Percentiles rank a stretch among this genome's conserved stretches.
Conservation (phyloP, 2,113 vertebrate species). For the Hirundichthys speculiger region DNA sequence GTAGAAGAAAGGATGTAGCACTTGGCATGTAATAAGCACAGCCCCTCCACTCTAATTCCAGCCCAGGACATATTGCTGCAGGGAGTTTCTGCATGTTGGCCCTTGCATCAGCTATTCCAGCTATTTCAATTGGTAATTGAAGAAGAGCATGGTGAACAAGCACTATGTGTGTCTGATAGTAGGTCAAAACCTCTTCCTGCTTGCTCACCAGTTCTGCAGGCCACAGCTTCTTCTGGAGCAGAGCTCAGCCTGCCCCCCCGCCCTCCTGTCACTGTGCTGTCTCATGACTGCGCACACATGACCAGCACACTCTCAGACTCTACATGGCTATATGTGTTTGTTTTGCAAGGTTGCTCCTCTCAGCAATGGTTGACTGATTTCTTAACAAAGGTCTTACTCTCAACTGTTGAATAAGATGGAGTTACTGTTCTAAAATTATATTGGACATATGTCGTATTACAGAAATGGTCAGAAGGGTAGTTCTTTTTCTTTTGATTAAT, state of each 20-base stretch:
- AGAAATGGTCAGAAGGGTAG: too few relatives aligned
- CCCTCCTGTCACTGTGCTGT: conserved; percentile 62
- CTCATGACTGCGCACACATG: conserved; percentile 83
- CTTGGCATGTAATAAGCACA: background rate
- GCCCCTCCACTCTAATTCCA: background rate
- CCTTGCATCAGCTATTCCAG: conserved; percentile 45
- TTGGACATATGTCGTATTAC: too few relatives aligned
- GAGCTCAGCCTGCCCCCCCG: background rate
- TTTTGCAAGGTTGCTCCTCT: conserved; percentile 24
- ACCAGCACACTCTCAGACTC: conserved; percentile 60
- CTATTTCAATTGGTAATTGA: conserved; percentile 44
- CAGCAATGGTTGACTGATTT: conserved; percentile 25
- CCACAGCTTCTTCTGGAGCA: conserved; percentile 18
- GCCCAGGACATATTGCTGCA: conserved; percentile 15
- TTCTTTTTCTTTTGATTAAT: too few relatives aligned
- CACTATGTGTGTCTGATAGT: too few relatives aligned
- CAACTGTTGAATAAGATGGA: too few relatives aligned
- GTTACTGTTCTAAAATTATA: too few relatives aligned
- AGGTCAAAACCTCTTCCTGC: conserved; percentile 10
- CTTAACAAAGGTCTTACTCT: background rate
- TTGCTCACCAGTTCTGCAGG: background rate
- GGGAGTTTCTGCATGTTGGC: conserved; percentile 15
- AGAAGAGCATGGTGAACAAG: conserved; percentile 7
- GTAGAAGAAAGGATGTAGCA: background rate
- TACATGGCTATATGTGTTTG: conserved; percentile 43